Conservation (phyloP, 2,888 invertebrate genomes). For the Morpho achilles region DNA sequence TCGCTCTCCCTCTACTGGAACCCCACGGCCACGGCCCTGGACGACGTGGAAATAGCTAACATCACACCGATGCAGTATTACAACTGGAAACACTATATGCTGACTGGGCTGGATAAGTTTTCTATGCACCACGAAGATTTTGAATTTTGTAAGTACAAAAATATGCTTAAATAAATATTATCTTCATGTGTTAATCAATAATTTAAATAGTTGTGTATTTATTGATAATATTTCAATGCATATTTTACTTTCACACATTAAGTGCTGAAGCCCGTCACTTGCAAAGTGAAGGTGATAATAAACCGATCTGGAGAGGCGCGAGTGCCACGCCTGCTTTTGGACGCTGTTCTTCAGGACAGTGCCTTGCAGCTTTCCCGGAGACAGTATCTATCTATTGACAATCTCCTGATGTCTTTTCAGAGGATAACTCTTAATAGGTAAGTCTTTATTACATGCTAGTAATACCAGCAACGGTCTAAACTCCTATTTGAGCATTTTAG, state of each 20-base stretch:
- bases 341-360: conserved; percentile 86
- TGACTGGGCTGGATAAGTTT: conserved; percentile 86
- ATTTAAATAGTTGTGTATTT: too few relatives aligned
- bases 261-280: conserved; percentile 89
- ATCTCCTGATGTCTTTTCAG: conserved; percentile 77
- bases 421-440: conserved; percentile 84
- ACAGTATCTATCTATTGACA: conserved; percentile 83
- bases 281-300: conserved; percentile 87
- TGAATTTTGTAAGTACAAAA: conserved; percentile 84
- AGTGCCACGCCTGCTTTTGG: conserved; percentile 81
- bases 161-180: too few relatives aligned
- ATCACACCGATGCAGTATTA: conserved; percentile 80
- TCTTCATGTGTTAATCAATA: too few relatives aligned
- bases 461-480: too few relatives aligned
- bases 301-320: conserved; percentile 82
- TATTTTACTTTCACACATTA: neutral
- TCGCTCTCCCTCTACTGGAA: conserved; percentile 90
- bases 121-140: conserved; percentile 88
- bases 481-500: too few relatives aligned
- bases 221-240: too few relatives aligned
- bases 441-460: too few relatives aligned
- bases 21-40: conserved; percentile 75
- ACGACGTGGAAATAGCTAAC: conserved; percentile 71
- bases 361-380: conserved; percentile 85
- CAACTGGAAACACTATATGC: conserved; percentile 87